phyloP scores from a whole-genome alignment of 2,888 invertebrate species.

The Parnassius smintheus region DNA sequence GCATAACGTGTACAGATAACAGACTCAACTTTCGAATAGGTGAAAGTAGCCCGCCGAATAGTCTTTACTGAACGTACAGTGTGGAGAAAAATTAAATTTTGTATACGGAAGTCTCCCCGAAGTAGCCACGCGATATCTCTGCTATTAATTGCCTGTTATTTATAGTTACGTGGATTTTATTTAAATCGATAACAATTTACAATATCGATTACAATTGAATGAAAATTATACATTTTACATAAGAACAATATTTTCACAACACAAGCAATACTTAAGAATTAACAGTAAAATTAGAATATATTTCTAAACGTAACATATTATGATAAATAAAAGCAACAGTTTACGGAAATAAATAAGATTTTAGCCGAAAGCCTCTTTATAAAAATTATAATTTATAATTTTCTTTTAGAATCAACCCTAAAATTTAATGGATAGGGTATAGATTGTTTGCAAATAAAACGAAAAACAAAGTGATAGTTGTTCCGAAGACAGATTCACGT shows the following conservation, averaged over 20 bases:
- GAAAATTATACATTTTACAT: background rate
- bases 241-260: background rate
- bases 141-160: constrained; percentile 16
- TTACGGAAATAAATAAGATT: too few relatives aligned
- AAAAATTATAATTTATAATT: too few relatives aligned
- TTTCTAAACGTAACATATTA: too few relatives aligned
- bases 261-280: too few relatives aligned
- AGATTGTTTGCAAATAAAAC: constrained; percentile 21
- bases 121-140: constrained; percentile 21
- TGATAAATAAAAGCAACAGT: too few relatives aligned
- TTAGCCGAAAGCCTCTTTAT: too few relatives aligned
- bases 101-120: constrained; percentile 24
- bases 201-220: constrained; percentile 6
- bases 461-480: constrained; percentile 29
- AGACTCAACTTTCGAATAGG: constrained; percentile 42
- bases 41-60: constrained; percentile 36
- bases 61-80: constrained; percentile 8
- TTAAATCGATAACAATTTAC: constrained; percentile 19
- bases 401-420: too few relatives aligned
- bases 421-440: too few relatives aligned
- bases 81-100: constrained; percentile 26
- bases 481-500: constrained; percentile 37
- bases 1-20: constrained; percentile 32
- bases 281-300: too few relatives aligned
- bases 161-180: constrained; percentile 14